Conservation (phyloP, 1,140 invertebrate species). For the Atta texana region DNA sequence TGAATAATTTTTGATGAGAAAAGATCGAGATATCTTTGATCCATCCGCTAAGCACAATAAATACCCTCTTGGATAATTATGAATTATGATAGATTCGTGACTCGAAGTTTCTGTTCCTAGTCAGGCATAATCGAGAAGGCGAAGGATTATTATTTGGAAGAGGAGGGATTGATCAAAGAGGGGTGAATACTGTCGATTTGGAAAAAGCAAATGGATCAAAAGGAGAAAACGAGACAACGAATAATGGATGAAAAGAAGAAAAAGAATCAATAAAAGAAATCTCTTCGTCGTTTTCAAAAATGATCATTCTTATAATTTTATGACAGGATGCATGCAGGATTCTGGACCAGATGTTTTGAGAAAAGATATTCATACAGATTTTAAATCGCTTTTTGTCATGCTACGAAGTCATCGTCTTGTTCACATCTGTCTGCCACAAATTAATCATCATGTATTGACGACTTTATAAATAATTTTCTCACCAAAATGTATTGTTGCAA, state of each 20-base stretch:
- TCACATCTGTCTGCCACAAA: not conserved
- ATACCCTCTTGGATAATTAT: conserved; percentile 6
- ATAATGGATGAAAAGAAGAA: not conserved
- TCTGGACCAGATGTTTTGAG: not conserved
- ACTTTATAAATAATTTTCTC: not conserved
- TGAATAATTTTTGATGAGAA: conserved; percentile 15
- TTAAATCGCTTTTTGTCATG: not conserved
- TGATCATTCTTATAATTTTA: not conserved
- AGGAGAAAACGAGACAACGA: too few relatives aligned
- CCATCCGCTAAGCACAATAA: conserved; percentile 17
- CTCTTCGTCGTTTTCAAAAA: not conserved
- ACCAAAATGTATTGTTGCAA: not conserved
- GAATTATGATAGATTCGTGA: conserved; percentile 33
- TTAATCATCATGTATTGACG: not conserved
- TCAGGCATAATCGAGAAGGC: not conserved
- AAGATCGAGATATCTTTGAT: not conserved
- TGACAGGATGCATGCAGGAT: not conserved
- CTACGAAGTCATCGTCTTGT: not conserved
- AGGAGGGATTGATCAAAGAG: not conserved
- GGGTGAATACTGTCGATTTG: not conserved
- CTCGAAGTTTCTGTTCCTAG: conserved; percentile 4
- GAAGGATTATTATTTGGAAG: not conserved
- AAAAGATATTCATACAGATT: not conserved
- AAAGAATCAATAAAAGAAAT: not conserved
- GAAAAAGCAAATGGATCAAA: not conserved